A percentile compares a stretch with the other conserved stretches of the same genome.
These are phyloP conservation scores for Homalodisca vitripennis DNA, from an alignment of 1,140 invertebrate species.

Conservation along the genomic window DNA sequence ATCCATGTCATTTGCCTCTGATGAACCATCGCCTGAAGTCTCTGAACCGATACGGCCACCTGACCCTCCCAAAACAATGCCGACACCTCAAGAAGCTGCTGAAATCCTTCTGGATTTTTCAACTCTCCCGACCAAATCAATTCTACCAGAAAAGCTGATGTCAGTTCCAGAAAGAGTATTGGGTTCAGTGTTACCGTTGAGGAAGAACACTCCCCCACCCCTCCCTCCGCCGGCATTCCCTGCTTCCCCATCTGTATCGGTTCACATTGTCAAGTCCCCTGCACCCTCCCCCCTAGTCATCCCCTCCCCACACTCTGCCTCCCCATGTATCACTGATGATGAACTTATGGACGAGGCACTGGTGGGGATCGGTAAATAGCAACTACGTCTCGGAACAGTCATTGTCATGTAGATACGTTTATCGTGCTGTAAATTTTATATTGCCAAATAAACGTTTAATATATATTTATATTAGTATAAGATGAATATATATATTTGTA, in stretches of 20 bases:
- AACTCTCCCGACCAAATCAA: slow-evolving; percentile 60
- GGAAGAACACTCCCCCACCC: slow-evolving; percentile 54
- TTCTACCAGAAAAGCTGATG: slow-evolving; percentile 24
- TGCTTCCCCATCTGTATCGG: slow-evolving; percentile 66
- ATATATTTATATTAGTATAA: too few relatives aligned
- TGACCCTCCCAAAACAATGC: slow-evolving; percentile 42
- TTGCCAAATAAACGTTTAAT: too few relatives aligned
- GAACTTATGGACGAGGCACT: slow-evolving; percentile 87
- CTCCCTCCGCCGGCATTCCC: slow-evolving; percentile 51
- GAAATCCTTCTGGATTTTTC: slow-evolving; percentile 65
- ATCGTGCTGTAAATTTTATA: too few relatives aligned
- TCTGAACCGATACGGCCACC: slow-evolving; percentile 28
- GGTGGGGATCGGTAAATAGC: slow-evolving; percentile 41
- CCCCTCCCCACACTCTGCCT: slow-evolving; percentile 70
- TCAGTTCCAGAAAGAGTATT: slow-evolving; percentile 48
- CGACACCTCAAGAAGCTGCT: slow-evolving; percentile 57
- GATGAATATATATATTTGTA: too few relatives aligned
- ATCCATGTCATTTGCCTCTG: slow-evolving; percentile 33
- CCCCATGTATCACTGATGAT: slow-evolving; percentile 82
- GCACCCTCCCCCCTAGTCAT: slow-evolving; percentile 66
- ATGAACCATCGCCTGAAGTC: slow-evolving; percentile 31
- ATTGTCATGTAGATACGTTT: too few relatives aligned
- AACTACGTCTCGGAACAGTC: slow-evolving; percentile 20
- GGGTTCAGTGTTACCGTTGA: slow-evolving; percentile 51
- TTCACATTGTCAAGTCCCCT: slow-evolving; percentile 77